Conservation (phyloP, 2,797 vertebrate species). For the Melanotaenia parkinsoni region DNA sequence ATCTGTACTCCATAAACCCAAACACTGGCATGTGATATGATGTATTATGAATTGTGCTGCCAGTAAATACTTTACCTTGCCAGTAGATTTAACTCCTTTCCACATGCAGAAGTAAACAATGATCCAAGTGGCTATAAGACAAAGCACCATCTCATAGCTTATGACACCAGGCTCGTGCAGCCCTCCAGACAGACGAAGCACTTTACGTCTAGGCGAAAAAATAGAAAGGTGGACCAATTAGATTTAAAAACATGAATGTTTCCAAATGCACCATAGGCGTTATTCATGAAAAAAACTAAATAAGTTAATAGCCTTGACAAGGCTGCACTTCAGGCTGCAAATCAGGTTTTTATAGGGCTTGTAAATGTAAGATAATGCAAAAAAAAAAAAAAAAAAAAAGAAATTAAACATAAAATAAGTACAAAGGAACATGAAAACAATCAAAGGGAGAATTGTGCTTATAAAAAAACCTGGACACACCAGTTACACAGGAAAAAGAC, state of each 20-base stretch:
- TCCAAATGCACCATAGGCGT: not conserved
- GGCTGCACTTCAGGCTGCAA: not conserved
- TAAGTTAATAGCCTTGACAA: not conserved
- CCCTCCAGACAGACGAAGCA: constrained; percentile 85
- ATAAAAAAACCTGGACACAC: not conserved
- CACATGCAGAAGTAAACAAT: constrained; percentile 91
- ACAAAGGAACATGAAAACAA: not conserved
- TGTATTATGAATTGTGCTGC: constrained; percentile 24
- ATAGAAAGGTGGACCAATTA: constrained; percentile 10
- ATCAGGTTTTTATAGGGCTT: constrained; percentile 4
- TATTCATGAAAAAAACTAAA: not conserved
- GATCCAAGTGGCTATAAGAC: constrained; percentile 85
- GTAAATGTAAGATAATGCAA: constrained; percentile 6
- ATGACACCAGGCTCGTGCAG: constrained; percentile 84
- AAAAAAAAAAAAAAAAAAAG: not conserved
- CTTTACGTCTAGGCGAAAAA: constrained; percentile 79
- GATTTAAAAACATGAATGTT: not conserved
- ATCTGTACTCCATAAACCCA: constrained; percentile 31
- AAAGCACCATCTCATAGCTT: constrained; percentile 86
- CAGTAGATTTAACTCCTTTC: constrained; percentile 89
- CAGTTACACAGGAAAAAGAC: not conserved
- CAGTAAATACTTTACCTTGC: constrained; percentile 80
- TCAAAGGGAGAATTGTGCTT: not conserved
- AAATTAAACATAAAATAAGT: not conserved
- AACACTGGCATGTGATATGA: constrained; percentile 28